Base-by-base conservation (phyloP, 2,113 vertebrate genomes). In the Conger conger region DNA sequence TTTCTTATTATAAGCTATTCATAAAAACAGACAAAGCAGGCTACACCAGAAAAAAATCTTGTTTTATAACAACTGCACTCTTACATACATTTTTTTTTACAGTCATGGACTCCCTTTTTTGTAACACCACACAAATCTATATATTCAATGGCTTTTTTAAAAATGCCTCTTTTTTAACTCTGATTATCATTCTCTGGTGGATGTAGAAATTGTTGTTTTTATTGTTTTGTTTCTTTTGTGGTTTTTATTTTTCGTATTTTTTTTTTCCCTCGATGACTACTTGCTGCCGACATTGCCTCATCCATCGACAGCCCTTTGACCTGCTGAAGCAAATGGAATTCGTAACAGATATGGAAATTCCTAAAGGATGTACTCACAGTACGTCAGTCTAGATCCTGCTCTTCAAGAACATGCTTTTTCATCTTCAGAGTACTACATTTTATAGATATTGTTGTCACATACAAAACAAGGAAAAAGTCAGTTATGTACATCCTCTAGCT, bases 21-120 rank as follows among this genome's bases (percentile, higher is more conserved):
- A 93, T 93, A 92, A 92, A 93, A 94, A 94, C 87, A 94, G 94
- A 95, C 94, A 95, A 94, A 94, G 92, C 93, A 94, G 92, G 91
- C 93, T 94, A 95, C 93, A 94, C 92, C 93, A 93, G 91, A 91
- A 91, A 92, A 91, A 91, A 91, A 90, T 87, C 86, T 87, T 88
- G 85, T 93, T 90, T 94, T 92, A 92, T 91, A 92, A 95, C 94
- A 95, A 93, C 93, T 93, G 91, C 93, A 95, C 93, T 94, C 94
- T 92, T 94, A 95, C 94, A 95, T 94, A 93, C 92, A 94, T 90
- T 91, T 91, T 91, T 91, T 91, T 93, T 91, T 94, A 95, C 94
- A 94, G 92, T 93, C 90, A 93, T 93, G 89, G 91, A 94, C 93
- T 95, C 93, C 91, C 90, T 92, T 93, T 92, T 84, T 89, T 90